These are phyloP conservation scores for Tricholaema leucomelas DNA, from an alignment of 2,113 vertebrate species.

Conservation along the genomic window DNA sequence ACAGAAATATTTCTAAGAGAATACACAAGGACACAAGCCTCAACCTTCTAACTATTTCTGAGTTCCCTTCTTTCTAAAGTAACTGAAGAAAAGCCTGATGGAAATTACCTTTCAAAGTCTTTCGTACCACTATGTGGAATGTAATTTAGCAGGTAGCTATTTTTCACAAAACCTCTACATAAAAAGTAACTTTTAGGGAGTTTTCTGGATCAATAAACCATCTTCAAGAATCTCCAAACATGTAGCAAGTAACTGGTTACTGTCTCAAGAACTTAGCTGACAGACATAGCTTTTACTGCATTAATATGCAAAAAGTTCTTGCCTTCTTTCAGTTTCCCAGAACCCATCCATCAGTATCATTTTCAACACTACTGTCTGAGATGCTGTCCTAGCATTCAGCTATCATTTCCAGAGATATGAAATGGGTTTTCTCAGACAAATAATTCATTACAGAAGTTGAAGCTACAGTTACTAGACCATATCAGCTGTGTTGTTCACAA, in stretches of 20 bases:
- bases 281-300: not conserved
- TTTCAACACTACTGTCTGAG: not conserved
- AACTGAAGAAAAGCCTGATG: not conserved
- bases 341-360: not conserved
- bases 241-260: not conserved
- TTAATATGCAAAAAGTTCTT: not conserved
- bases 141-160: not conserved
- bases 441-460: not conserved
- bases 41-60: not conserved
- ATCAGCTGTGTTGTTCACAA: not conserved
- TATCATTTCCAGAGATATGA: not conserved
- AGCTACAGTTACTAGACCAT: not conserved
- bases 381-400: not conserved
- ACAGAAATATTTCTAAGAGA: not conserved
- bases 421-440: not conserved
- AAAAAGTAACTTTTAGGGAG: not conserved
- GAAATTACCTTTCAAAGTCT: not conserved
- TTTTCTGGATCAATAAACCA: slow-evolving; percentile 17
- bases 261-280: not conserved
- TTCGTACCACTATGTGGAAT: not conserved
- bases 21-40: not conserved
- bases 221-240: not conserved
- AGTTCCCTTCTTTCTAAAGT: not conserved
- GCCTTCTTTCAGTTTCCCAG: not conserved
- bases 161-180: not conserved